These are phyloP conservation scores for Pachyuromys duprasi DNA, from an alignment of 2,797 vertebrate species.

Conservation along the genomic window DNA sequence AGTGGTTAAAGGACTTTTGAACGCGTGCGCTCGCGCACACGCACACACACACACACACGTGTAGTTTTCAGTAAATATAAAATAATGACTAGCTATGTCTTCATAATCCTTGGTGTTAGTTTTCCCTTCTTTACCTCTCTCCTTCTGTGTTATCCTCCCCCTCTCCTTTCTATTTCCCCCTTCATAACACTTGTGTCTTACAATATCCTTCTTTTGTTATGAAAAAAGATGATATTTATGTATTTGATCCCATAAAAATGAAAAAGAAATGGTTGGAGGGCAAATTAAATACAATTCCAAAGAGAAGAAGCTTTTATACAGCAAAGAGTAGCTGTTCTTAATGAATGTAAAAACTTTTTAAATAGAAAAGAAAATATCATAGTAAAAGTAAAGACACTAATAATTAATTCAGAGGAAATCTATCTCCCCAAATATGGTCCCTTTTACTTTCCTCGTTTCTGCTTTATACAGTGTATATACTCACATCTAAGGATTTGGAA, in stretches of 20 bases:
- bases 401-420: constrained; percentile 18
- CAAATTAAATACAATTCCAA: constrained; percentile 26
- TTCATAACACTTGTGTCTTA: no score
- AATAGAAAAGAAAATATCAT: not conserved
- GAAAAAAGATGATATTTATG: not conserved
- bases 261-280: not conserved
- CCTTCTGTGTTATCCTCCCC: no score
- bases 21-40: not conserved
- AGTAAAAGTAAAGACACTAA: not conserved
- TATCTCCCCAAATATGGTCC: not conserved
- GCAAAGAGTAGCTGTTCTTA: not conserved
- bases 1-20: not conserved
- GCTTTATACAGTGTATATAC: not conserved
- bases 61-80: not conserved
- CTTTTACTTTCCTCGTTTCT: not conserved
- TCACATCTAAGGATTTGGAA: not conserved
- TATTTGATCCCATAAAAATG: constrained; percentile 39
- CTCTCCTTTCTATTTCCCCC: not conserved
- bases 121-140: not conserved
- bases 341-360: not conserved
- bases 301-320: not conserved
- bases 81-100: not conserved
- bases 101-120: not conserved
- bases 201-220: not conserved
- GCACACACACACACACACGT: not conserved